These are phyloP conservation scores for Lamellibrachia columna DNA, from an alignment of 2,888 invertebrate genomes.

Conservation along the genomic window DNA sequence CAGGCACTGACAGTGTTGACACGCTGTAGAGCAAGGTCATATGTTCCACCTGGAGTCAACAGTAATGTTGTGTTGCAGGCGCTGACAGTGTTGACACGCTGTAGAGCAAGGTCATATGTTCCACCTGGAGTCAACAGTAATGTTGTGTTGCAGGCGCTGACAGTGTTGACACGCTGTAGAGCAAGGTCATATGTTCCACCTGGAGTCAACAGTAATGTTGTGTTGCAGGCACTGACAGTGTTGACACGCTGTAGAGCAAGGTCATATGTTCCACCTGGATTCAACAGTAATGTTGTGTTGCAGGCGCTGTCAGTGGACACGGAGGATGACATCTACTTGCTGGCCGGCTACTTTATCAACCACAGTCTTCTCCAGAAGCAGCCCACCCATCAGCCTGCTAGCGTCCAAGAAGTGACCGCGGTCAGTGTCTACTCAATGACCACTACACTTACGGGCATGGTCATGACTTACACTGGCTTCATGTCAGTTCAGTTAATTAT, in stretches of 20 bases:
- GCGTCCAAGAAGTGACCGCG: background rate
- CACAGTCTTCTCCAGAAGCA: background rate
- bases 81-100: background rate
- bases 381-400: background rate
- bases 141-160: background rate
- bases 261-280: too few species aligned
- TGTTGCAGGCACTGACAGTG: background rate
- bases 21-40: too few species aligned
- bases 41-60: background rate
- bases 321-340: conserved; percentile 42
- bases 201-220: too few species aligned
- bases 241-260: background rate
- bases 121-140: background rate
- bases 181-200: too few species aligned
- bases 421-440: background rate
- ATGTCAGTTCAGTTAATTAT: too few species aligned
- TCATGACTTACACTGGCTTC: background rate
- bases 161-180: too few species aligned
- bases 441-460: background rate
- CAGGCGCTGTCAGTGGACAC: conserved; percentile 44
- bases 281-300: background rate
- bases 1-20: background rate
- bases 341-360: conserved; percentile 41
- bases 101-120: background rate
- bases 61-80: background rate